These are phyloP conservation scores for Cavia porcellus DNA, from an alignment of 2,113 vertebrate species.

Conservation along the genomic window DNA sequence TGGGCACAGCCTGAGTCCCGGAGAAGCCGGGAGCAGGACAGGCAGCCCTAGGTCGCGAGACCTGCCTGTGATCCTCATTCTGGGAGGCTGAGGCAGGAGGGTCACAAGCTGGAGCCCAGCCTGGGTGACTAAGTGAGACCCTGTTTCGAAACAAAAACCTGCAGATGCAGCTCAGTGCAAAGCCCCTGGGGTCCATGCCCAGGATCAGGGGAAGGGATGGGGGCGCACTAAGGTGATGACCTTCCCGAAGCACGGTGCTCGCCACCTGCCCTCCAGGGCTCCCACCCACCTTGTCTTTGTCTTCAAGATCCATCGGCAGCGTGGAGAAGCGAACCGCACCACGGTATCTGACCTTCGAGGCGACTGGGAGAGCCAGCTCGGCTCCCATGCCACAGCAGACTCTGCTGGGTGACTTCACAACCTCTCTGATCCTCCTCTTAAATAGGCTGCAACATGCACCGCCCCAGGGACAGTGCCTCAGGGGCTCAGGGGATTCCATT, in stretches of 20 bases:
- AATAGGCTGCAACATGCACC: neutral
- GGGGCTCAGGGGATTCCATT: neutral
- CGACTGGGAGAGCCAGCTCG: neutral
- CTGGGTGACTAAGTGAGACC: neutral
- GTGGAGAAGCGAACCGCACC: neutral
- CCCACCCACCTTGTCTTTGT: neutral
- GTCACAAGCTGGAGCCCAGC: neutral
- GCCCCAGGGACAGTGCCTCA: neutral
- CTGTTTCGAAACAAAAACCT: neutral
- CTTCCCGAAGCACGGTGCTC: fast-evolving
- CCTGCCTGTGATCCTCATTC: neutral
- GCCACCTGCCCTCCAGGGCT: neutral
- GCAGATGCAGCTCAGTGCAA: neutral
- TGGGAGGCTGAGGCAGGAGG: neutral
- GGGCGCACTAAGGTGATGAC: fast-evolving
- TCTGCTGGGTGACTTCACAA: fast-evolving
- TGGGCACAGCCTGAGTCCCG: neutral
- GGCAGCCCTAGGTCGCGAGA: neutral
- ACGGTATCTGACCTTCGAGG: fast-evolving
- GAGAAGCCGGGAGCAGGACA: neutral
- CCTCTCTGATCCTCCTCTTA: neutral
- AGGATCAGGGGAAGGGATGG: neutral
- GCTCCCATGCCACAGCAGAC: neutral
- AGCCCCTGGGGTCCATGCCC: neutral
- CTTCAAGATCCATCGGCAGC: neutral